Evolutionary conservation across 2,888 invertebrate genomes (phyloP).

Genomic region (Drosophila maculinotata): DNA sequence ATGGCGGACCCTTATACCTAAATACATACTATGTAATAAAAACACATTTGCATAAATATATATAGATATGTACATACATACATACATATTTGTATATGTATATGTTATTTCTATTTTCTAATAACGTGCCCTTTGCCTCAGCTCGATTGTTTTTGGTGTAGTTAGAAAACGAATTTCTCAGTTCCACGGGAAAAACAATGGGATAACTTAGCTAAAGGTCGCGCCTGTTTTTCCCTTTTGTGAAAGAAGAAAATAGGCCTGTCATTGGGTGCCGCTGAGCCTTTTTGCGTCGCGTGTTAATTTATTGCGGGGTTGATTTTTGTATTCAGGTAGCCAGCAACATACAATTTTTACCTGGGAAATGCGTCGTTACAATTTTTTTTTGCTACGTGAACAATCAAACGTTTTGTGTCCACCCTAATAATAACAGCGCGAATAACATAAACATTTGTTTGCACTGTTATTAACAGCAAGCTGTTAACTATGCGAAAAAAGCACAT

Average conservation of each 20-base stretch:
- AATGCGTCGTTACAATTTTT: constrained; percentile 45
- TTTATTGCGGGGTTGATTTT: constrained; percentile 73
- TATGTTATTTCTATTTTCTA: constrained; percentile 20
- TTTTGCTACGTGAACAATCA: not conserved
- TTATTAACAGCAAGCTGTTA: constrained; percentile 28
- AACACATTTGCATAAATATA: constrained; percentile 10
- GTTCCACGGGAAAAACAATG: constrained; percentile 41
- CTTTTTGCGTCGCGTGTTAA: constrained; percentile 69
- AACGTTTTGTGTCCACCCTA: constrained; percentile 41
- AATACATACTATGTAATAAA: constrained; percentile 4
- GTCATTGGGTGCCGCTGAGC: constrained; percentile 40
- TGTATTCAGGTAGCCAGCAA: constrained; percentile 55
- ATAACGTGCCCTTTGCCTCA: constrained; percentile 22
- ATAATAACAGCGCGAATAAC: constrained; percentile 30
- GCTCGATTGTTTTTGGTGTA: constrained; percentile 20
- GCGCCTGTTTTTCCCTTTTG: constrained; percentile 55
- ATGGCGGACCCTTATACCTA: constrained; percentile 9
- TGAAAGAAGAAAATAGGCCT: constrained; percentile 52
- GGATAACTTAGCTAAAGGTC: constrained; percentile 62
- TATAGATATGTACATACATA: constrained; percentile 2
- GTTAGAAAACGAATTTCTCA: constrained; percentile 36
- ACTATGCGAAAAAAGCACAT: not conserved
- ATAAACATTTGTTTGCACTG: constrained; percentile 22
- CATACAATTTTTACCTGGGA: constrained; percentile 55
- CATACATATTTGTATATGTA: constrained; percentile 9